Base-by-base conservation (phyloP, 53 echinoderm and acorn worm species). In the Crossaster papposus region DNA sequence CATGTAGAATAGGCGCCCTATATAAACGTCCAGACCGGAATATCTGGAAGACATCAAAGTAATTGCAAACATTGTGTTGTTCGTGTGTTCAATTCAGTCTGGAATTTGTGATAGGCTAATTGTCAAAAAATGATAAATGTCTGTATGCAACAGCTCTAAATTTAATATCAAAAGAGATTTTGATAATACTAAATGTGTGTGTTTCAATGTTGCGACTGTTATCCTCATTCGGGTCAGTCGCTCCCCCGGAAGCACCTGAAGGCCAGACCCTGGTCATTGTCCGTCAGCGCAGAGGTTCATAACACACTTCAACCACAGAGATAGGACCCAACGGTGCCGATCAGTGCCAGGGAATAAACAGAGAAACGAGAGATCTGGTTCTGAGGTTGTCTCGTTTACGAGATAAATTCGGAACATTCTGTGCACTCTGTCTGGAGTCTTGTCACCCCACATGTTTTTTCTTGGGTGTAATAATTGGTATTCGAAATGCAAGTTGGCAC, bases 251-350 rank as follows among this genome's bases (percentile, higher is more conserved):
- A 55, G 51, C 31, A 28, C 10, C 28, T 6, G 55, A 80, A 80
- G 80, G 80, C 31, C 58, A n/a, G 30, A 30, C 30, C 58, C 80
- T 80, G 80, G 30, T 58, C 80, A 80, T 11, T 33, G 55, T 80
- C 80, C 80, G 58, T 80, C 80, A 80, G 23, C 80, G 32, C 31
- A 23, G n/a, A 51, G 32, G 35, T 36, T 74, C 75, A 74, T 24
- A 74, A 74, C 33, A 74, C 3, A 36, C 75, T 36, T 35, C 13
- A 71, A 31, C 15, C 75, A 11, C 36, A n/a, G n/a, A n/a, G n/a
- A n/a, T n/a, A n/a, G n/a, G n/a, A n/a, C n/a, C n/a, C n/a, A n/a
- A n/a, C n/a, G n/a, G n/a, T n/a, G 36, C 75, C 36, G 75, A 36
- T 36, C 75, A 74, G 31, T 74, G 75, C 75, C 75, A 36, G 36